phyloP scores from a whole-genome alignment of 2,113 vertebrate genomes.

The Petaurus breviceps region DNA sequence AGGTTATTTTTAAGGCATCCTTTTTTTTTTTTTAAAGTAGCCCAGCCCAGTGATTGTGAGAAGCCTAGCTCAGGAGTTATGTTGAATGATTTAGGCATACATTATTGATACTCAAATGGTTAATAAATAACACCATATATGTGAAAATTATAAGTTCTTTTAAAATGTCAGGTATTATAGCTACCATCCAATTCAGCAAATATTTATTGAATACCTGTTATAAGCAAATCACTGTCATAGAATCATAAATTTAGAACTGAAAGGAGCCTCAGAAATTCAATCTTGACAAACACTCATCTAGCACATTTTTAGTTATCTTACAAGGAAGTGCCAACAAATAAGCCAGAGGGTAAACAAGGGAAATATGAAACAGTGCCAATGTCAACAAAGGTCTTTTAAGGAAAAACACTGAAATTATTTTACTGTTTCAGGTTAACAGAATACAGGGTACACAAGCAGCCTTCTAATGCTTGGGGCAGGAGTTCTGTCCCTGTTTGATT shows the following conservation, averaged over 20 bases:
- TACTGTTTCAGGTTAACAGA: background rate
- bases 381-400: background rate
- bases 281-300: background rate
- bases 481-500: background rate
- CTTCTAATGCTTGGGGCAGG: background rate
- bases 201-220: background rate
- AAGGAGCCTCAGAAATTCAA: background rate
- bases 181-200: background rate
- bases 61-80: background rate
- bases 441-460: background rate
- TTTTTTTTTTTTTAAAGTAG: too few relatives aligned
- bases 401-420: background rate
- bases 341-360: too few relatives aligned
- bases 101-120: background rate
- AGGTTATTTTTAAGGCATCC: background rate
- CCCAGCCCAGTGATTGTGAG: too few relatives aligned
- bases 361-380: too few relatives aligned
- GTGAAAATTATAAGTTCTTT: background rate
- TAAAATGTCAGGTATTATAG: background rate
- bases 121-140: background rate
- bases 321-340: background rate
- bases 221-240: too few relatives aligned
- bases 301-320: background rate
- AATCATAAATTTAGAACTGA: too few relatives aligned
- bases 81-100: background rate